Percentiles rank a stretch among this genome's conserved stretches.
phyloP scores from a whole-genome alignment of 2,888 invertebrate genomes.

The Heterodera filipjevi region DNA sequence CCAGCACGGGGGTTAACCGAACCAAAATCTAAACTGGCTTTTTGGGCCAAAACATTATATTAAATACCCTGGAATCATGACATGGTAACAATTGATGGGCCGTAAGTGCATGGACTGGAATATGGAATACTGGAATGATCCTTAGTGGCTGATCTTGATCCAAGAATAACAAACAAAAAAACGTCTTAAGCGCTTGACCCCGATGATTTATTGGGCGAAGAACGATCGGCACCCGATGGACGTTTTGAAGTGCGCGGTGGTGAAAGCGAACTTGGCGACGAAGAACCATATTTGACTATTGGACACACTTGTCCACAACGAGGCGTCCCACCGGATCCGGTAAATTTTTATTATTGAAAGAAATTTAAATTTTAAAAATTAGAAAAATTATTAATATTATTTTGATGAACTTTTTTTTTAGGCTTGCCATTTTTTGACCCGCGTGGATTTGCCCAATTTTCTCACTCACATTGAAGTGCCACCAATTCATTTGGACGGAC shows the following conservation, averaged over 20 bases:
- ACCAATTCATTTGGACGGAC: conserved; percentile 1
- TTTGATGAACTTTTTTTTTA: background rate
- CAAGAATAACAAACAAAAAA: too few species aligned
- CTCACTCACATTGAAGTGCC: conserved; percentile 6
- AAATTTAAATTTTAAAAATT: background rate
- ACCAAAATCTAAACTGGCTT: too few species aligned
- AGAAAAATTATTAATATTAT: background rate
- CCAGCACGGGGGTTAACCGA: too few species aligned
- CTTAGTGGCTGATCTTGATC: too few species aligned
- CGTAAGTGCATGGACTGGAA: too few species aligned
- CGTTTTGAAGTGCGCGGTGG: conserved; percentile 5
- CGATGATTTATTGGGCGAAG: background rate
- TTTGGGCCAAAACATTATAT: too few species aligned
- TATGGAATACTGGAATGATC: too few species aligned
- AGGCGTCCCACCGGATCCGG: background rate
- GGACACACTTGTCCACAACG: background rate
- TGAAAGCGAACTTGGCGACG: conserved; percentile 6
- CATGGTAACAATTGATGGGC: too few species aligned
- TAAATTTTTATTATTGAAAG: too few species aligned
- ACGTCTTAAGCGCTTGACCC: background rate
- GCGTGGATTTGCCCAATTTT: background rate
- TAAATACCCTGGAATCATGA: too few species aligned
- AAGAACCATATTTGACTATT: background rate
- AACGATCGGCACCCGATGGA: background rate
- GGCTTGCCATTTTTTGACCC: background rate